Base-by-base conservation (phyloP, 2,113 vertebrate species). In the Neopipo cinnamomea region DNA sequence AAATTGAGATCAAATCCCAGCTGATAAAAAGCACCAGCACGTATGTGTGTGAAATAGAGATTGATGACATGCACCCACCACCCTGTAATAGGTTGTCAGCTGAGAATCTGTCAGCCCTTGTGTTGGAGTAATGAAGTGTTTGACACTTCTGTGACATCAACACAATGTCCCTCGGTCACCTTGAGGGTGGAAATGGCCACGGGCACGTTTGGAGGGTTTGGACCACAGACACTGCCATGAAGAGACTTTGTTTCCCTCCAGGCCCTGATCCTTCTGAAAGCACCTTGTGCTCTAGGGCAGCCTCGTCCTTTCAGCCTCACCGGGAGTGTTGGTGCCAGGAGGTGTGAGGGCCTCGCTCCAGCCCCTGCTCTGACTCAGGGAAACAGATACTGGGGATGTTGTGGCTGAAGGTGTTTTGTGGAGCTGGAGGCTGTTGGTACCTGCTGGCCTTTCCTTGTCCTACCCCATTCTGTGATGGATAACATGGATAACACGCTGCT, bases 171-270 rank as follows among this genome's bases (percentile, higher is more conserved):
- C 49, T 21, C 3, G 1, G 24, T 31, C 30, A 0, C 52, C 15
- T 3, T 4, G 24, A 41, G 12, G 27, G 0, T 37, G 50, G 50
- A 9, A 73, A 27, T 25, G 14, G 19, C 76, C 33, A 5, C 8
- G 0, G 0, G 22, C 9, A 3, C 0, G 0, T 41, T 53, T 11
- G 16, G 14, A 7, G 31, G 27, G 12, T 12, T 25, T 8, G 14
- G 8, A 30, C 28, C 16, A 9, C 7, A 3, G 7, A 3, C 9
- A 0, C 46, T 39, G 31, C 1, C 30, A 2, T 9, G 14, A 10
- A n/a, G 39, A 42, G 35, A 8, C 61, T 52, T 31, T 5, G 2
- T 25, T 74, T 39, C 35, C 30, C 14, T 74, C 10, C 18, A 7
- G 55, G 11, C 2, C 17, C 66, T 1, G 3, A 4, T 65, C 24